Evolutionary conservation across 2,113 vertebrate species (phyloP).

Genomic region (Speoplatyrhinus poulsoni): DNA sequence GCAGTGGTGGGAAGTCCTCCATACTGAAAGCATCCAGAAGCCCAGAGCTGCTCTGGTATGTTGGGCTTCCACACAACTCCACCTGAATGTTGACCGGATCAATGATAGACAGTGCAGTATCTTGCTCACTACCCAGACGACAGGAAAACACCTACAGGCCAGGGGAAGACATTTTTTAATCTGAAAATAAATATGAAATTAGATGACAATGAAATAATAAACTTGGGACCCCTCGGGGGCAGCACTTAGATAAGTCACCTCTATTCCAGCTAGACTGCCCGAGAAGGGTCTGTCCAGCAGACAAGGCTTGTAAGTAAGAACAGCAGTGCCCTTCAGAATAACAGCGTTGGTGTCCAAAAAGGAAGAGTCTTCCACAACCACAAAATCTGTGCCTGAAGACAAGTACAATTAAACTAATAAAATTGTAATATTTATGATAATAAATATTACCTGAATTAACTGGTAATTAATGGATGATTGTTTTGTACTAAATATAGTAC

Average conservation of each 20-base stretch:
- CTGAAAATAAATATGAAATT: no score
- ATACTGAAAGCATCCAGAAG: conserved; percentile 95
- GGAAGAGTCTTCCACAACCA: conserved; percentile 93
- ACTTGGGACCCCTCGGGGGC: not conserved
- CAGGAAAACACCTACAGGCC: conserved; percentile 92
- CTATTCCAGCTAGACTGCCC: conserved; percentile 91
- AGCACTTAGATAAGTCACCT: conserved; percentile 75
- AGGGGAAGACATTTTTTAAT: not conserved
- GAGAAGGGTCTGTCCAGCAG: conserved; percentile 92
- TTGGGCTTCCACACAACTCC: conserved; percentile 91
- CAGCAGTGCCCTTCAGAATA: conserved; percentile 96
- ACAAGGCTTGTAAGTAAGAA: conserved; percentile 95
- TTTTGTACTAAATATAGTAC: no score
- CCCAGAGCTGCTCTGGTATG: conserved; percentile 90
- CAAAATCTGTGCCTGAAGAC: conserved; percentile 93
- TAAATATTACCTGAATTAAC: not conserved
- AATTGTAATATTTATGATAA: not conserved
- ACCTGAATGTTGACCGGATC: conserved; percentile 94
- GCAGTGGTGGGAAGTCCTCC: conserved; percentile 91
- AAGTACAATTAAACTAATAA: not conserved
- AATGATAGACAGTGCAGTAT: conserved; percentile 93
- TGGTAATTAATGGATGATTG: no score
- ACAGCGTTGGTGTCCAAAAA: conserved; percentile 90
- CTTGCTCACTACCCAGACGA: conserved; percentile 91
- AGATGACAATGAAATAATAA: not conserved